Evolutionary conservation across 2,888 invertebrate species (phyloP), one percentile per base, ranked within the genome.

Genomic region (Hypolimnas misippus): DNA sequence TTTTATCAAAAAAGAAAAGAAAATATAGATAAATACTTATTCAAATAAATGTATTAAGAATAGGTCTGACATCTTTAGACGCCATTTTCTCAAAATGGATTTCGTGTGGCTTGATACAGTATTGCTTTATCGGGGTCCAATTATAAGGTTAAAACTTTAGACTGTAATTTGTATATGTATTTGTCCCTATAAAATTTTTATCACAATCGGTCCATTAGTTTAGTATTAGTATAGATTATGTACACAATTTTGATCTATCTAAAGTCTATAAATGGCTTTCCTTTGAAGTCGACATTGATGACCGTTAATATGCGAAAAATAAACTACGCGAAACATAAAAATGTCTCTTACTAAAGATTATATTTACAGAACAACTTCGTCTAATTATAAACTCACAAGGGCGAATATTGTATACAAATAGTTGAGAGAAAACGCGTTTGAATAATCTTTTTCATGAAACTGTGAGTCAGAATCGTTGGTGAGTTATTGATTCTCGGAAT

Each of bases 341-440:
- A 38, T n/a, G 35, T n/a, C 17, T 42, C 17, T 42, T 42, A 42
- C 8, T 42, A 10, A 46, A 46, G n/a, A 21, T 21, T 46, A 46
- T 46, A 16, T 46, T 46, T 46, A 46, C 14, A 6, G 63, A 56
- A 63, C 19, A 53, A 25, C 40, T 19, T 31, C 44, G 12, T 56
- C 55, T 66, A 66, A 52, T 33, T 40, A 44, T 57, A 54, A 16
- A 12, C 17, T n/a, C 29, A 51, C 17, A 63, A 57, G 66, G 66
- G 63, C 57, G 57, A 38, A 42, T 63, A 57, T 63, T 66, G 57
- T 63, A 55, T 66, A 63, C 66, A 60, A 63, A 63, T 54, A 63
- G 50, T 63, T 57, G 51, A n/a, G 10, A 31, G 53, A 66, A 63
- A 52, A 35, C 35, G n/a, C n/a, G n/a, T n/a, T 35, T 49, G 50